Evolutionary conservation across 2,113 vertebrate genomes (phyloP).

Genomic region (human (Homo sapiens)): DNA sequence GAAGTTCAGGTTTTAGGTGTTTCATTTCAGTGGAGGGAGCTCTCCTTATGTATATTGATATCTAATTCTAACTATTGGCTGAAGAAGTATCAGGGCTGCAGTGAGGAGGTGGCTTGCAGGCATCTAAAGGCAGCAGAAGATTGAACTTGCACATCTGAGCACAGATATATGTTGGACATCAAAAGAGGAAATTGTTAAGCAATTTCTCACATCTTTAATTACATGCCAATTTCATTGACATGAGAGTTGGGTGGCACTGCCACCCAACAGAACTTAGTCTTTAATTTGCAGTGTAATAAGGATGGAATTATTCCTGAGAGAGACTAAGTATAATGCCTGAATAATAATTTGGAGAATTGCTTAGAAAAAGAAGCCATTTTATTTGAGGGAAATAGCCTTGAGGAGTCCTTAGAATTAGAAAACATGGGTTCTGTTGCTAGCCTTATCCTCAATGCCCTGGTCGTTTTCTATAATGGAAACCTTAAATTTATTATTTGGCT

Average conservation of each 20-base stretch:
- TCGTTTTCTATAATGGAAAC: not conserved
- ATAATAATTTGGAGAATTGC: slow-evolving; percentile 77
- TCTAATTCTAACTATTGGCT: not conserved
- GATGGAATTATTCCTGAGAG: slow-evolving; percentile 77
- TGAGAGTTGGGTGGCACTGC: slow-evolving; percentile 75
- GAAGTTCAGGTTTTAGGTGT: not conserved
- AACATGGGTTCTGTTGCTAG: not conserved
- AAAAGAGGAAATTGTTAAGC: slow-evolving; percentile 73
- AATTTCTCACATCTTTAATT: slow-evolving; percentile 77
- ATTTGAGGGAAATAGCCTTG: slow-evolving; percentile 47
- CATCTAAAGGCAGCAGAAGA: slow-evolving; percentile 45
- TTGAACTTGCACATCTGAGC: slow-evolving; percentile 55
- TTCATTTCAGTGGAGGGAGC: not conserved
- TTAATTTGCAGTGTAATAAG: slow-evolving; percentile 78
- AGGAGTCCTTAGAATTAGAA: slow-evolving; percentile 26
- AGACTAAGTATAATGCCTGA: slow-evolving; percentile 75
- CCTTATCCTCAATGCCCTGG: not conserved
- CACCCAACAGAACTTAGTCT: slow-evolving; percentile 73
- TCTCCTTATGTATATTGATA: not conserved
- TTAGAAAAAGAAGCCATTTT: slow-evolving; percentile 69
- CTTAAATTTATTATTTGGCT: not conserved
- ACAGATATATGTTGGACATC: slow-evolving; percentile 66
- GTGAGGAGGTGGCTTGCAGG: not conserved
- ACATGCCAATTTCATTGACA: slow-evolving; percentile 77
- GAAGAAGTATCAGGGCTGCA: not conserved